Conservation (phyloP, 2,797 vertebrate species). For the Anguilla anguilla region DNA sequence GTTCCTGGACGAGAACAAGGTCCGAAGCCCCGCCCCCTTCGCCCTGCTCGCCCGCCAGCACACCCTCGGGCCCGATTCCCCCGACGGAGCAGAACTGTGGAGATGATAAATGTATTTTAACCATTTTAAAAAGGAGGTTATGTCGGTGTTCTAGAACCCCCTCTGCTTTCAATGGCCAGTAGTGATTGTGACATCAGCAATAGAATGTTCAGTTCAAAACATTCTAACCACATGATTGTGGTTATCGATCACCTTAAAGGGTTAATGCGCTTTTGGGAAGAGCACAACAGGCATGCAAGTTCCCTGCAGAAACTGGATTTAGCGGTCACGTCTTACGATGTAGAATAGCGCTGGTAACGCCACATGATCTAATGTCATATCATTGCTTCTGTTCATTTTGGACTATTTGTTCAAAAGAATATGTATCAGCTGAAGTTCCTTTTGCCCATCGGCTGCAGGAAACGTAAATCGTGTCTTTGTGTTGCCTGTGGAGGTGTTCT, state of each 20-base stretch:
- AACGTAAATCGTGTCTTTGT: not conserved
- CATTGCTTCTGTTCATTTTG: not conserved
- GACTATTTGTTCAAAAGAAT: not conserved
- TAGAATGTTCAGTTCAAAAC: too few relatives aligned
- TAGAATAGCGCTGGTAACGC: not conserved
- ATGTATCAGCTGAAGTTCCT: not conserved
- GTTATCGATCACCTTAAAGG: too few relatives aligned
- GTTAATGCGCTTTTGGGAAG: not conserved
- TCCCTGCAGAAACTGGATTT: not conserved
- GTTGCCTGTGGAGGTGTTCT: not conserved
- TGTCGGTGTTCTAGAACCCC: too few relatives aligned
- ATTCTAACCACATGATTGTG: too few relatives aligned
- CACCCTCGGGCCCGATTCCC: too few relatives aligned
- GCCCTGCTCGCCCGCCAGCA: not conserved
- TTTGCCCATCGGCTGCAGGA: not conserved
- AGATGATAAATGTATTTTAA: too few relatives aligned
- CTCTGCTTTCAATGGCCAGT: too few relatives aligned
- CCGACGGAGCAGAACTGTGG: too few relatives aligned
- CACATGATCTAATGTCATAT: not conserved
- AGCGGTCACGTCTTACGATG: not conserved
- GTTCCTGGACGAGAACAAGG: constrained; percentile 98
- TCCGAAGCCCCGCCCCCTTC: constrained; percentile 45
- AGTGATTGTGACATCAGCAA: too few relatives aligned
- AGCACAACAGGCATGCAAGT: not conserved
- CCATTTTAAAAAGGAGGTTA: too few relatives aligned